Percentiles rank a stretch among this genome's conserved stretches.
Conservation (phyloP, 2,113 vertebrate genomes). For the Hemibagrus wyckioides region DNA sequence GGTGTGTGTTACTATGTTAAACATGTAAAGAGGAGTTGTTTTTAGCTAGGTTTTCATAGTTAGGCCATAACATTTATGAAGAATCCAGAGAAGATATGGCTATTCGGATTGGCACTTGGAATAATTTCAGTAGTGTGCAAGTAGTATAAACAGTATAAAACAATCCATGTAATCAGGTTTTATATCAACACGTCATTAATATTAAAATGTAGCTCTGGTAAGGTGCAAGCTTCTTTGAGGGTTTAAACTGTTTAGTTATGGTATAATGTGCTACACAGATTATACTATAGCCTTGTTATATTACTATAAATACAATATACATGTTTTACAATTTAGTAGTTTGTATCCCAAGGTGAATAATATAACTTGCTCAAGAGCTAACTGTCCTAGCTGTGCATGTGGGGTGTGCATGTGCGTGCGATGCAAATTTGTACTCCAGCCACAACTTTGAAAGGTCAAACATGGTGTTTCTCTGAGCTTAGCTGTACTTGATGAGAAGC, state of each 20-base stretch:
- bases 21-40: no score
- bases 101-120: not conserved
- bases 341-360: not conserved
- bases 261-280: not conserved
- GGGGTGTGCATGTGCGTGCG: not conserved
- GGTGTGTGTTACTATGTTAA: no score
- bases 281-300: not conserved
- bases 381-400: not conserved
- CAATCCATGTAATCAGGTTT: not conserved
- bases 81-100: not conserved
- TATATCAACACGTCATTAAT: not conserved
- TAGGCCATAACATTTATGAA: no score
- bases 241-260: not conserved
- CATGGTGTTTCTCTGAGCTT: not conserved
- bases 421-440: not conserved
- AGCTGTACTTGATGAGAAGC: conserved; percentile 35
- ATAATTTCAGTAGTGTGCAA: not conserved
- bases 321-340: not conserved
- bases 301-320: no score
- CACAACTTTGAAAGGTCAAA: not conserved
- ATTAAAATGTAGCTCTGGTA: not conserved
- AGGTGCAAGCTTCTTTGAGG: not conserved
- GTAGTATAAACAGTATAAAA: not conserved
- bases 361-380: no score
- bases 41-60: no score